These are phyloP conservation scores for Ictalurus furcatus DNA, from an alignment of 2,113 vertebrate species.

Conservation along the genomic window DNA sequence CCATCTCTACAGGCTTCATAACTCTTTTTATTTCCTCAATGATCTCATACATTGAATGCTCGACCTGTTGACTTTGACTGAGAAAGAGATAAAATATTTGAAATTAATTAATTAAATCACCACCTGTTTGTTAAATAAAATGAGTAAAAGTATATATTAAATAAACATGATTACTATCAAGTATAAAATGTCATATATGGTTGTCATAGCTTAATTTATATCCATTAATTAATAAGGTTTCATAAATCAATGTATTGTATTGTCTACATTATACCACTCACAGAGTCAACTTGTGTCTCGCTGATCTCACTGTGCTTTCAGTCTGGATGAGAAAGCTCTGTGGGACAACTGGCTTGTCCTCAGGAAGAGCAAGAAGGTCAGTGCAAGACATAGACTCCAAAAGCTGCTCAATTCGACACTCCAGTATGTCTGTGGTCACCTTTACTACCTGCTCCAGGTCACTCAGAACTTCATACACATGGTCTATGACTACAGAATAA, in stretches of 20 bases:
- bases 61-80: slow-evolving; percentile 82
- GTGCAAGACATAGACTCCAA: slow-evolving; percentile 69
- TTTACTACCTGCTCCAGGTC: slow-evolving; percentile 70
- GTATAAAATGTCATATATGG: too few relatives aligned
- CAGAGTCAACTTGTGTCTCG: slow-evolving; percentile 67
- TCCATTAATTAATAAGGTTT: too few relatives aligned
- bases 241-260: too few relatives aligned
- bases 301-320: slow-evolving; percentile 59
- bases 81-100: slow-evolving; percentile 39
- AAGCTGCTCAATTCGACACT: slow-evolving; percentile 76
- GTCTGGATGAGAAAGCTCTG: slow-evolving; percentile 70
- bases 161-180: too few relatives aligned
- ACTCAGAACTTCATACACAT: slow-evolving; percentile 65
- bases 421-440: slow-evolving; percentile 69
- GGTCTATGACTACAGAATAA: slow-evolving; percentile 67
- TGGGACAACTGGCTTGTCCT: slow-evolving; percentile 67
- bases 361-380: slow-evolving; percentile 71
- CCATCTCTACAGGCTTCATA: slow-evolving; percentile 65
- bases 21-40: slow-evolving; percentile 71
- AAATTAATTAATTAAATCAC: neutral
- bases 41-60: slow-evolving; percentile 72
- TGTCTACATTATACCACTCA: slow-evolving; percentile 50
- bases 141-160: too few relatives aligned
- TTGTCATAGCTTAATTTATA: too few relatives aligned
- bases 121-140: too few relatives aligned